Percentiles rank a stretch among this genome's conserved stretches.
phyloP scores from a whole-genome alignment of 2,113 vertebrate species.

The Capreolus pygargus region DNA sequence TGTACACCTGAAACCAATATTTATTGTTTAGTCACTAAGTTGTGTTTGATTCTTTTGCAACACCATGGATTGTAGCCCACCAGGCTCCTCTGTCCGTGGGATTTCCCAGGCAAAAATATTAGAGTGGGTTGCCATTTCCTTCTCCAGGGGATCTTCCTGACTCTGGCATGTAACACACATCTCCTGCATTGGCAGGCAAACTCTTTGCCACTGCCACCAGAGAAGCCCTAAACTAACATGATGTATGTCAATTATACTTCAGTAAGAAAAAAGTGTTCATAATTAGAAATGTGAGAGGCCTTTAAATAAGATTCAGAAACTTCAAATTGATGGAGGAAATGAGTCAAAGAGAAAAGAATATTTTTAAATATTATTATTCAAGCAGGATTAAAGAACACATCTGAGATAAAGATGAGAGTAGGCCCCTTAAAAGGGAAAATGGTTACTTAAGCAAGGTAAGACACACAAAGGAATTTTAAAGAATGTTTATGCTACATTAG shows the following conservation, averaged over 20 bases:
- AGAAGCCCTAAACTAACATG: not conserved
- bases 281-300: not conserved
- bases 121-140: not conserved
- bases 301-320: not conserved
- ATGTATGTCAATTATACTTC: not conserved
- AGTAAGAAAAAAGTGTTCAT: not conserved
- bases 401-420: not conserved
- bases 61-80: not conserved
- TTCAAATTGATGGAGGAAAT: not conserved
- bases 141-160: not conserved
- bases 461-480: slow-evolving; percentile 34
- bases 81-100: not conserved
- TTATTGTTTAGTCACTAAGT: not conserved
- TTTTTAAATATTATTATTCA: not conserved
- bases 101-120: not conserved
- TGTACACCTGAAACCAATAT: not conserved
- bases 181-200: not conserved
- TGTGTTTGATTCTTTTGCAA: not conserved
- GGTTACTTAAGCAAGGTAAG: not conserved
- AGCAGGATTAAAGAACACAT: not conserved
- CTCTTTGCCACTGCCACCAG: not conserved
- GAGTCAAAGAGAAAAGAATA: not conserved
- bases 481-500: not conserved
- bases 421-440: not conserved
- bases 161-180: not conserved